A percentile compares a stretch with the other conserved stretches of the same genome.
These are phyloP conservation scores for Rostratula benghalensis DNA, from an alignment of 2,113 vertebrate genomes.

Conservation along the genomic window DNA sequence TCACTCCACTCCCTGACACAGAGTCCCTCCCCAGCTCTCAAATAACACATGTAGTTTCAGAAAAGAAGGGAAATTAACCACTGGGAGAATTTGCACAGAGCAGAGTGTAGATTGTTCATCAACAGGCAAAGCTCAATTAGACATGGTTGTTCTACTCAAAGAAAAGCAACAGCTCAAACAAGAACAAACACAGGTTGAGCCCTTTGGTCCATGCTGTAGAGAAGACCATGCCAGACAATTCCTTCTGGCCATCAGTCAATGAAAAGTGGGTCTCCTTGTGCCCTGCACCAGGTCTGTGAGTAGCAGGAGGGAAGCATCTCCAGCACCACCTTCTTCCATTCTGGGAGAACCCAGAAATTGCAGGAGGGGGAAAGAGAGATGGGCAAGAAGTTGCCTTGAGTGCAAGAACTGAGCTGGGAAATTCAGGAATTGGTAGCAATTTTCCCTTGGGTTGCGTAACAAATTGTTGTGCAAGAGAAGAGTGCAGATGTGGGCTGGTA, in stretches of 20 bases:
- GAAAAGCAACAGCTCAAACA: background rate
- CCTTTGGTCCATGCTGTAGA: background rate
- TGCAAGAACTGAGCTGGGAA: background rate
- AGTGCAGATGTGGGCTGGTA: slow-evolving; percentile 7
- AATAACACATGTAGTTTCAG: background rate
- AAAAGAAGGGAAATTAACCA: background rate
- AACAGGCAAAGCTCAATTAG: background rate
- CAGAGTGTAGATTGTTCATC: background rate
- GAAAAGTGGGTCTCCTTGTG: background rate
- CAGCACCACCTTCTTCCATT: background rate
- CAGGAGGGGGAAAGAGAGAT: background rate
- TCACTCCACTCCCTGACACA: no score
- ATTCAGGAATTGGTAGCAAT: slow-evolving; percentile 16
- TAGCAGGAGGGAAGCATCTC: background rate
- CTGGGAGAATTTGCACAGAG: background rate
- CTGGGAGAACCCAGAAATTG: background rate
- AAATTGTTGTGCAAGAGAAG: slow-evolving; percentile 30
- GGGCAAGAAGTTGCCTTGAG: background rate
- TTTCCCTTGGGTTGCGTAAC: background rate
- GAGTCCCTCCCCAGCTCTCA: no score
- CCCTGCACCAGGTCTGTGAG: background rate
- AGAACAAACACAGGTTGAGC: background rate
- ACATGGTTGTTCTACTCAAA: background rate
- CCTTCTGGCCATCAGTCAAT: background rate
- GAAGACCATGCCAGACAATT: background rate